Percentiles rank a stretch among this genome's conserved stretches.
Conservation (phyloP, 2,113 vertebrate species). For the Nibea albiflora region DNA sequence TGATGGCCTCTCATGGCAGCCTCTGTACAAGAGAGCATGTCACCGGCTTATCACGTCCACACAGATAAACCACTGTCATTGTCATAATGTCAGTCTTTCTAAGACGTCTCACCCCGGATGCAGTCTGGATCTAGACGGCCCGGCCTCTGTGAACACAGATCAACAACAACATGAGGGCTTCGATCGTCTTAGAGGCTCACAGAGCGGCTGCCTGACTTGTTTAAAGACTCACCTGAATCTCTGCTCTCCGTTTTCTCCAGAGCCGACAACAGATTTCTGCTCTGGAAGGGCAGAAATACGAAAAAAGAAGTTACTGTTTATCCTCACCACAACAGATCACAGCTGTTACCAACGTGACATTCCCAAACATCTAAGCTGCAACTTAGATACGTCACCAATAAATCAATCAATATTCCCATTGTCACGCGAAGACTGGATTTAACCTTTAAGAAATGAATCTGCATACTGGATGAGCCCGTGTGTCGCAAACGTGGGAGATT, state of each 20-base stretch:
- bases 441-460: too few species aligned
- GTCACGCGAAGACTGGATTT: too few species aligned
- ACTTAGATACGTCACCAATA: too few species aligned
- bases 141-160: slow-evolving; percentile 54
- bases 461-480: too few species aligned
- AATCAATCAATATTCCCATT: too few species aligned
- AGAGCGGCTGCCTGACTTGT: not conserved
- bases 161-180: not conserved
- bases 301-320: not conserved
- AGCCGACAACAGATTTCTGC: slow-evolving; percentile 76
- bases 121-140: slow-evolving; percentile 56
- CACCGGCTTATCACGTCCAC: too few species aligned
- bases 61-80: not conserved
- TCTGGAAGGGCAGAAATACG: slow-evolving; percentile 53
- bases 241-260: slow-evolving; percentile 75
- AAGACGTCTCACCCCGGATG: slow-evolving; percentile 46
- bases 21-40: too few species aligned
- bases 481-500: too few species aligned
- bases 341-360: too few species aligned
- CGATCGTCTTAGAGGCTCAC: too few species aligned
- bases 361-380: too few species aligned
- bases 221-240: slow-evolving; percentile 60
- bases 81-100: not conserved
- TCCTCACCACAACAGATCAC: not conserved
- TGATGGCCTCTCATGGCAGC: too few species aligned